Evolutionary conservation across 2,888 invertebrate genomes (phyloP).

Genomic region (Hofmannophila pseudospretella): DNA sequence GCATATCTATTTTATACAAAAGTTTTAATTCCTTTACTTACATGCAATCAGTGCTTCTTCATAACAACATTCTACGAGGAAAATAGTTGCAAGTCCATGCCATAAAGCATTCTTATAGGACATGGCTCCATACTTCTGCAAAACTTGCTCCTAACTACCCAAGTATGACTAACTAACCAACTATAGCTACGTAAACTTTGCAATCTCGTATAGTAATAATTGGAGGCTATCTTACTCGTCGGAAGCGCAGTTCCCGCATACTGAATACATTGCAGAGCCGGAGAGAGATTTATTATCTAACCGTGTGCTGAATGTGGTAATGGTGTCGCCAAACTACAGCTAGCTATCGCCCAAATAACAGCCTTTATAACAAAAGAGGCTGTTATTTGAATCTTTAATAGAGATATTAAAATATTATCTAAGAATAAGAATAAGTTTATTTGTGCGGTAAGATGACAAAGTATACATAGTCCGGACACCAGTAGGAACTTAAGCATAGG

Average conservation of each 20-base stretch:
- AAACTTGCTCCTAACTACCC: constrained; percentile 7
- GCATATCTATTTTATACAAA: too few species aligned
- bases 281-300: constrained; percentile 52
- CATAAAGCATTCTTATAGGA: background rate
- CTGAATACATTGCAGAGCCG: constrained; percentile 49
- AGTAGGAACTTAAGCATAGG: too few species aligned
- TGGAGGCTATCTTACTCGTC: constrained; percentile 32
- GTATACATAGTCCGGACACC: too few species aligned
- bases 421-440: too few species aligned
- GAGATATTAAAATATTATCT: too few species aligned
- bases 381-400: too few species aligned
- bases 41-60: background rate
- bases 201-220: constrained; percentile 42
- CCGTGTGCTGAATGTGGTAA: constrained; percentile 58
- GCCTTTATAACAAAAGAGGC: constrained; percentile 27
- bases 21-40: too few species aligned
- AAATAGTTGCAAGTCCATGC: background rate
- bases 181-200: constrained; percentile 18
- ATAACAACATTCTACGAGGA: background rate
- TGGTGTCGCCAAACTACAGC: constrained; percentile 49
- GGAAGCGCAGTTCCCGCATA: constrained; percentile 42
- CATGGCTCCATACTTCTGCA: constrained; percentile 1
- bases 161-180: constrained; percentile 10
- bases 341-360: constrained; percentile 38
- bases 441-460: too few species aligned